A percentile compares a stretch with the other conserved stretches of the same genome.
Conservation (phyloP, 2,797 vertebrate genomes). For the Periophthalmus magnuspinnatus region DNA sequence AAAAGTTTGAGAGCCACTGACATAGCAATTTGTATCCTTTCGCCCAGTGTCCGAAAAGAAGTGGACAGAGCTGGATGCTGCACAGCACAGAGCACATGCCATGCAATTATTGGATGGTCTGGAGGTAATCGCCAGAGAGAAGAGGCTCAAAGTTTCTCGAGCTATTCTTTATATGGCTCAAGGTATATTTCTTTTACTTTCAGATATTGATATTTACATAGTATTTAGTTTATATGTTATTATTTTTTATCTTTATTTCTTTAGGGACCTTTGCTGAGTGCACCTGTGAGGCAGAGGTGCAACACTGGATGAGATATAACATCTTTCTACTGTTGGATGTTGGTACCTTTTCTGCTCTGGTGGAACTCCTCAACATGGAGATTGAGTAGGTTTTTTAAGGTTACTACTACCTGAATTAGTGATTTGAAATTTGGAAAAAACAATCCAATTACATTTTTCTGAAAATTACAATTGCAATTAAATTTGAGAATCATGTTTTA, state of each 20-base stretch:
- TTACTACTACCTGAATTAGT: no score
- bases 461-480: no score
- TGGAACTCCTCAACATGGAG: slow-evolving; percentile 99
- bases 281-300: slow-evolving; percentile 87
- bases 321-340: slow-evolving; percentile 92
- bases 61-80: slow-evolving; percentile 88
- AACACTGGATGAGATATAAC: slow-evolving; percentile 96
- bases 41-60: slow-evolving; percentile 85
- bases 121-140: slow-evolving; percentile 91
- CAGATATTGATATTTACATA: not conserved
- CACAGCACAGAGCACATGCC: slow-evolving; percentile 90
- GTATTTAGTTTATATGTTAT: not conserved
- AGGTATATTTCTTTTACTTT: slow-evolving; percentile 69
- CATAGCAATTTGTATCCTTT: not conserved
- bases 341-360: slow-evolving; percentile 92
- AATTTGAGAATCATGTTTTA: no score
- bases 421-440: no score
- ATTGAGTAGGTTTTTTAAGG: slow-evolving; percentile 85
- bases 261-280: slow-evolving; percentile 93
- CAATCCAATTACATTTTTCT: no score
- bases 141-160: slow-evolving; percentile 87
- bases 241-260: slow-evolving; percentile 8
- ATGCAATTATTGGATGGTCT: slow-evolving; percentile 93
- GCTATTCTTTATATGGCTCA: slow-evolving; percentile 96
- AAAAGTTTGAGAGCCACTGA: no score